Evolutionary conservation across 2,888 invertebrate genomes (phyloP).

Genomic region (Dolichomitus sp.): DNA sequence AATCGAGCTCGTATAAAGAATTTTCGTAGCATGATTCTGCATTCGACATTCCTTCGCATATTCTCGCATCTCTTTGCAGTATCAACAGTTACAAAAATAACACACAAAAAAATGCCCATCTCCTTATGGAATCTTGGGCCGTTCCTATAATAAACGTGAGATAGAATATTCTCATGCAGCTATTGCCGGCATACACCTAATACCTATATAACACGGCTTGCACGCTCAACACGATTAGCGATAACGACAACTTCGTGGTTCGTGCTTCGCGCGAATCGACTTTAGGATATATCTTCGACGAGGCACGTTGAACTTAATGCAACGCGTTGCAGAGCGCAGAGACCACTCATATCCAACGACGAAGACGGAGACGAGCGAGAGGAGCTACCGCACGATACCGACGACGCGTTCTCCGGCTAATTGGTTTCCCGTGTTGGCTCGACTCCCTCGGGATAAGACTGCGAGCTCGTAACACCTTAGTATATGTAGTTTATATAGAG

Average conservation of each 20-base stretch:
- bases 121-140: not conserved
- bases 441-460: slow-evolving; percentile 83
- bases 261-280: slow-evolving; percentile 39
- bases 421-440: slow-evolving; percentile 85
- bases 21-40: slow-evolving; percentile 28
- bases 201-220: slow-evolving; percentile 5
- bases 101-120: not conserved
- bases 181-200: not conserved
- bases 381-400: slow-evolving; percentile 65
- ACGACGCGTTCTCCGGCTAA: slow-evolving; percentile 82
- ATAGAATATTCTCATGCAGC: not conserved
- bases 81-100: not conserved
- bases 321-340: slow-evolving; percentile 33
- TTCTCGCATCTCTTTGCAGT: slow-evolving; percentile 2
- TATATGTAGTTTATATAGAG: slow-evolving; percentile 34
- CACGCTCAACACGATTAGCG: slow-evolving; percentile 43
- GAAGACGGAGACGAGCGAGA: slow-evolving; percentile 36
- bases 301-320: slow-evolving; percentile 30
- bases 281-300: slow-evolving; percentile 11
- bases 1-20: not conserved
- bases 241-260: slow-evolving; percentile 55
- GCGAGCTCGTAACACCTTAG: slow-evolving; percentile 62
- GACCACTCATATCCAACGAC: slow-evolving; percentile 62
- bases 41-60: slow-evolving; percentile 16
- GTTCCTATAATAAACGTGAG: slow-evolving; percentile 5